A percentile compares a stretch with the other conserved stretches of the same genome.
phyloP scores from a whole-genome alignment of 2,888 invertebrate species.

The Lasioglossum lativentre region DNA sequence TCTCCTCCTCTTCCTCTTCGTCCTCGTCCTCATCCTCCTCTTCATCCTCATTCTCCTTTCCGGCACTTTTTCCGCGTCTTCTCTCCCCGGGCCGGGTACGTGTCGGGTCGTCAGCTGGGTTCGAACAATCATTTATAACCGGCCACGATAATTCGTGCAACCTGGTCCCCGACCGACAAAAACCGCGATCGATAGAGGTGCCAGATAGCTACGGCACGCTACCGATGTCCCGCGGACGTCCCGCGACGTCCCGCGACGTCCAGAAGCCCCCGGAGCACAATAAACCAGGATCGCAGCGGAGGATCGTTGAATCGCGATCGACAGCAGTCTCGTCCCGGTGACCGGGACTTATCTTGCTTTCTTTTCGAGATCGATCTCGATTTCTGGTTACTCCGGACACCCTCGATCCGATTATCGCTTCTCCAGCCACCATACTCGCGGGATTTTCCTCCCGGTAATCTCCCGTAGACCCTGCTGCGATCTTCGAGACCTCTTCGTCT shows the following conservation, averaged over 20 bases:
- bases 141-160: slow-evolving; percentile 72
- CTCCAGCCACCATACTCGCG: slow-evolving; percentile 12
- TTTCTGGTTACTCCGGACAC: slow-evolving; percentile 6
- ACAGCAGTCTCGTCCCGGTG: not conserved
- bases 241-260: slow-evolving; percentile 32
- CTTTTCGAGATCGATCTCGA: slow-evolving; percentile 69
- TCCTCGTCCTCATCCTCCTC: not conserved
- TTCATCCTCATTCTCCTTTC: slow-evolving; percentile 8
- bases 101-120: slow-evolving; percentile 44
- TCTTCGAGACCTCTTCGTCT: not conserved
- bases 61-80: slow-evolving; percentile 31
- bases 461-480: not conserved
- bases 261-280: slow-evolving; percentile 50
- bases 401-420: slow-evolving; percentile 33
- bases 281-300: slow-evolving; percentile 27
- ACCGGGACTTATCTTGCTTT: slow-evolving; percentile 69
- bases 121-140: slow-evolving; percentile 77
- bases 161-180: slow-evolving; percentile 67
- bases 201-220: slow-evolving; percentile 60
- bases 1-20: slow-evolving; percentile 1
- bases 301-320: slow-evolving; percentile 13
- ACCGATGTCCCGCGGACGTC: slow-evolving; percentile 57
- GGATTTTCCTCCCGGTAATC: slow-evolving; percentile 9
- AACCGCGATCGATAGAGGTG: slow-evolving; percentile 69
- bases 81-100: slow-evolving; percentile 16